These are phyloP conservation scores for Pristionchus maxplancki DNA, from an alignment of 2,888 invertebrate genomes.

Conservation along the genomic window DNA sequence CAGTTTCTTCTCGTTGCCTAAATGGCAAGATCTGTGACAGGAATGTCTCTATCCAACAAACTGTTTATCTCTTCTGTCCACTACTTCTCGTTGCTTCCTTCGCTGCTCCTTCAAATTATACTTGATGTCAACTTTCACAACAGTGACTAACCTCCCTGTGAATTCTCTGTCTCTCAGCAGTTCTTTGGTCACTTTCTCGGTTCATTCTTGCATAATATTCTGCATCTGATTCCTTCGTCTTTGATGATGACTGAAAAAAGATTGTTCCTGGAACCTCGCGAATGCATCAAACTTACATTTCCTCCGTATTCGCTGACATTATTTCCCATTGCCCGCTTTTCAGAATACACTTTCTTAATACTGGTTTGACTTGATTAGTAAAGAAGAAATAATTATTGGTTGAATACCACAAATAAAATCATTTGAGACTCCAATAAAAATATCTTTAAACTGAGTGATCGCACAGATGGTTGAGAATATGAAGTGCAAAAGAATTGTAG, in stretches of 20 bases:
- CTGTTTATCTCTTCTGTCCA: not conserved
- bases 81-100: not conserved
- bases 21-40: not conserved
- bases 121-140: not conserved
- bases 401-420: not conserved
- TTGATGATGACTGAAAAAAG: not conserved
- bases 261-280: too few relatives aligned
- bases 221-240: not conserved
- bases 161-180: not conserved
- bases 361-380: not conserved
- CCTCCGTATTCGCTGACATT: not conserved
- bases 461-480: not conserved
- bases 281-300: not conserved
- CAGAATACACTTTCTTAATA: too few relatives aligned
- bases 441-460: not conserved
- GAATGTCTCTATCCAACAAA: too few relatives aligned
- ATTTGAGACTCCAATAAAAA: not conserved
- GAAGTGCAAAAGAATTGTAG: not conserved
- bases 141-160: not conserved
- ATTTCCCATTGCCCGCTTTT: not conserved
- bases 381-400: not conserved
- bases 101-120: not conserved
- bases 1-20: not conserved
- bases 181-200: not conserved
- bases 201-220: not conserved